These are phyloP conservation scores for Python bivittatus DNA, from an alignment of 2,113 vertebrate species.

Conservation along the genomic window DNA sequence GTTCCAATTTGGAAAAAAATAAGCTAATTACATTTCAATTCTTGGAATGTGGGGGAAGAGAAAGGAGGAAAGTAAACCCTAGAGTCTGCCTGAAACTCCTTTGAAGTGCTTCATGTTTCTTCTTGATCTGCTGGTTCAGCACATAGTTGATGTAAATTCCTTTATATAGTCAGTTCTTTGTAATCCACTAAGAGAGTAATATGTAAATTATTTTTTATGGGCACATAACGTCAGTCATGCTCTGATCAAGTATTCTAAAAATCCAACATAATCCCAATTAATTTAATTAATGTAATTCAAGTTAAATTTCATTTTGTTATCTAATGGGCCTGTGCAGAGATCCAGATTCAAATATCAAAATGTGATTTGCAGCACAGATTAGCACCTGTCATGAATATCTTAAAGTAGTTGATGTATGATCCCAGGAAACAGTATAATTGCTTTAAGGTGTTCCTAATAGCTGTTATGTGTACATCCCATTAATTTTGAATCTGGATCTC, in stretches of 20 bases:
- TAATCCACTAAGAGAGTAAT: not conserved
- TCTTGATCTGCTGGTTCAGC: slow-evolving; percentile 32
- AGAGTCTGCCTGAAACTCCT: not conserved
- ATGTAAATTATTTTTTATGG: not conserved
- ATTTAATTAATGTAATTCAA: not conserved
- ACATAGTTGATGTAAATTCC: not conserved
- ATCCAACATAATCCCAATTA: not conserved
- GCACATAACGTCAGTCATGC: not conserved
- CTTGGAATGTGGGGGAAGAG: not conserved
- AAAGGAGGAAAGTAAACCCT: not conserved
- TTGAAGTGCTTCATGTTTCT: slow-evolving; percentile 19
- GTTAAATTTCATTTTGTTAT: not conserved
- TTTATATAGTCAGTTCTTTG: not conserved
- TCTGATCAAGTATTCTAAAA: not conserved
- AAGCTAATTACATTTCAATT: not conserved
- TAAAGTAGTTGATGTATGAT: not conserved
- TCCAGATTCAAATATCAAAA: not conserved
- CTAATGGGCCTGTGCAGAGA: not conserved
- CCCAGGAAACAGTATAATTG: not conserved
- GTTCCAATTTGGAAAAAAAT: slow-evolving; percentile 7
- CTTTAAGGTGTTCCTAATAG: not conserved
- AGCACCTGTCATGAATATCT: not conserved
- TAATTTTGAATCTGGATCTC: not conserved
- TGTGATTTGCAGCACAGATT: not conserved
- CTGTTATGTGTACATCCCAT: not conserved